Conservation (phyloP, 2,113 vertebrate genomes). For the Paralichthys olivaceus region DNA sequence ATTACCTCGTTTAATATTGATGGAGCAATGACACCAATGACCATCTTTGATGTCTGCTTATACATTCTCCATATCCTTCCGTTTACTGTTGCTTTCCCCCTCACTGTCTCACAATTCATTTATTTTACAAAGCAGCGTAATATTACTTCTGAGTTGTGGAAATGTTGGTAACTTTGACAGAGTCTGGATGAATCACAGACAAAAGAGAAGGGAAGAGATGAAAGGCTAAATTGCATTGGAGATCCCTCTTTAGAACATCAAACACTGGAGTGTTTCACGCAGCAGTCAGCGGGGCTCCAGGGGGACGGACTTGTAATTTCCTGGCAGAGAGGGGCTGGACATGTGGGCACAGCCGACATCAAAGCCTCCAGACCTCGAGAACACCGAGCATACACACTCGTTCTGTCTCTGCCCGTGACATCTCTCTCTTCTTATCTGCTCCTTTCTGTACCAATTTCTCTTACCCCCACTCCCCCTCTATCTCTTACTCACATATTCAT, state of each 20-base stretch:
- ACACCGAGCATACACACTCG: slow-evolving; percentile 57
- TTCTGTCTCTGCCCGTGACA: slow-evolving; percentile 61
- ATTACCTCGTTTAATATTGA: neutral
- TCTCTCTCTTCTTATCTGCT: slow-evolving; percentile 46
- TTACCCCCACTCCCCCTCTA: neutral
- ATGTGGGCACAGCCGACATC: slow-evolving; percentile 82
- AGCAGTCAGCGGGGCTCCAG: slow-evolving; percentile 78
- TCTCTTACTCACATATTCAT: neutral
- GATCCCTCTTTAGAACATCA: slow-evolving; percentile 84
- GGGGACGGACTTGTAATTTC: slow-evolving; percentile 81
- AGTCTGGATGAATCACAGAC: slow-evolving; percentile 78
- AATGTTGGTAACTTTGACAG: slow-evolving; percentile 64
- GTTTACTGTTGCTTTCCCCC: neutral
- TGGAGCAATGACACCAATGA: neutral
- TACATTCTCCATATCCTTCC: neutral
- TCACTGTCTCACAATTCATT: slow-evolving; percentile 31
- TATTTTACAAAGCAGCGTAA: slow-evolving; percentile 52
- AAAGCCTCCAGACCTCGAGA: slow-evolving; percentile 71
- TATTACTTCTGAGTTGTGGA: slow-evolving; percentile 70
- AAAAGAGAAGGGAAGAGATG: slow-evolving; percentile 76
- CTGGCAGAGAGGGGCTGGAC: slow-evolving; percentile 81
- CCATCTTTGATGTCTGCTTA: neutral
- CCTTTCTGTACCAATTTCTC: slow-evolving; percentile 17
- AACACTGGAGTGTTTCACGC: slow-evolving; percentile 74
- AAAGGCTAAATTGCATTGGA: slow-evolving; percentile 81